phyloP scores from a whole-genome alignment of 2,797 vertebrate genomes.

The Oophaga sylvatica region DNA sequence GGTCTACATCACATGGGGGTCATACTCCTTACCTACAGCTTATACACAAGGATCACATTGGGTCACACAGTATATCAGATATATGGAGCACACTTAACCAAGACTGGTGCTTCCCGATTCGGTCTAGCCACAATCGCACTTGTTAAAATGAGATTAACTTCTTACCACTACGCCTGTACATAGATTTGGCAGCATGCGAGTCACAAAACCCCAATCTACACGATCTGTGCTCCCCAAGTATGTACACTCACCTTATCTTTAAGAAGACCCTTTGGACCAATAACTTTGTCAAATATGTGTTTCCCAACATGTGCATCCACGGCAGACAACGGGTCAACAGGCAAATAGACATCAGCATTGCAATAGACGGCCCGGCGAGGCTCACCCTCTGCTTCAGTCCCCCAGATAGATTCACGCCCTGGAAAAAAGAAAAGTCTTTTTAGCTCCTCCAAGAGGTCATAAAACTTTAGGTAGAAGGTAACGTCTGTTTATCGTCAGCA shows the following conservation, averaged over 20 bases:
- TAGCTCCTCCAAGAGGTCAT: not conserved
- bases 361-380: constrained; percentile 90
- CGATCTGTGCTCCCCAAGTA: not conserved
- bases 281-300: constrained; percentile 92
- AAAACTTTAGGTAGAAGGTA: not conserved
- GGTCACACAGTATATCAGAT: too few species aligned
- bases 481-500: not conserved
- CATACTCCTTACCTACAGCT: too few species aligned
- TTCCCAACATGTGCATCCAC: constrained; percentile 96
- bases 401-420: constrained; percentile 97
- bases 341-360: constrained; percentile 83
- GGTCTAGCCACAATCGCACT: too few species aligned
- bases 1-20: too few species aligned
- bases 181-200: too few species aligned
- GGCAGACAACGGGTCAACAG: constrained; percentile 92
- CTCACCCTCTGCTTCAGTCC: constrained; percentile 96
- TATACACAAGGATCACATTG: too few species aligned
- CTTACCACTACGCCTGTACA: too few species aligned
- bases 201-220: too few species aligned
- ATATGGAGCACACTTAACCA: too few species aligned
- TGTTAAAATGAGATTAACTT: too few species aligned
- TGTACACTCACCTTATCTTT: constrained; percentile 81
- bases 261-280: constrained; percentile 90
- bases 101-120: too few species aligned
- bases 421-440: not conserved